Percentiles rank a stretch among this genome's conserved stretches.
Evolutionary conservation across 1,140 invertebrate genomes (phyloP).

Genomic region (Trigoniulus corallinus): DNA sequence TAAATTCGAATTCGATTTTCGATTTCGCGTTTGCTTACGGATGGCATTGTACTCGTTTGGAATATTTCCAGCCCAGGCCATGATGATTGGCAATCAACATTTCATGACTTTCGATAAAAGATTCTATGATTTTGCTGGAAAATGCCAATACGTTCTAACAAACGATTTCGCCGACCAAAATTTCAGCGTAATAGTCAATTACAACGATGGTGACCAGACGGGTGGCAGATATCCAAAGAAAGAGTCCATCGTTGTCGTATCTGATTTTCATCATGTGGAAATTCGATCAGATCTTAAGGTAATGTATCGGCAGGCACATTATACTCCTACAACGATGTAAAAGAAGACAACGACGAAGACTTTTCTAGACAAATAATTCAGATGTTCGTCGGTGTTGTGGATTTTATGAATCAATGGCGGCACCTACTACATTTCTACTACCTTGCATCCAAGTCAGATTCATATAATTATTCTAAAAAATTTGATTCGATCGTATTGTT

Average conservation of each 20-base stretch:
- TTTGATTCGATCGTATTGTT: not conserved
- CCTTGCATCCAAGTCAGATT: too few relatives aligned
- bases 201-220: constrained; percentile 20
- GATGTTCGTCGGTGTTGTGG: too few relatives aligned
- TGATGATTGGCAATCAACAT: constrained; percentile 57
- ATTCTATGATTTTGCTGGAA: constrained; percentile 55
- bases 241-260: constrained; percentile 26
- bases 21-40: too few relatives aligned
- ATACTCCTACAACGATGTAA: too few relatives aligned
- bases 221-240: too few relatives aligned
- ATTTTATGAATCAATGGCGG: not conserved
- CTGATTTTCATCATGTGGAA: constrained; percentile 23
- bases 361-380: too few relatives aligned
- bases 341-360: too few relatives aligned
- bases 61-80: constrained; percentile 36
- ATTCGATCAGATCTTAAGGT: constrained; percentile 12
- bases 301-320: too few relatives aligned
- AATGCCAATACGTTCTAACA: constrained; percentile 66
- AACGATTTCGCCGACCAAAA: constrained; percentile 50
- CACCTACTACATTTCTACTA: too few relatives aligned
- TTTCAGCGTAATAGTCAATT: constrained; percentile 33
- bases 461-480: too few relatives aligned
- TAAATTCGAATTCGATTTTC: too few relatives aligned
- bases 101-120: constrained; percentile 72
- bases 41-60: too few relatives aligned